Evolutionary conservation across 2,113 vertebrate genomes (phyloP).

Genomic region (Erinaceus europaeus): DNA sequence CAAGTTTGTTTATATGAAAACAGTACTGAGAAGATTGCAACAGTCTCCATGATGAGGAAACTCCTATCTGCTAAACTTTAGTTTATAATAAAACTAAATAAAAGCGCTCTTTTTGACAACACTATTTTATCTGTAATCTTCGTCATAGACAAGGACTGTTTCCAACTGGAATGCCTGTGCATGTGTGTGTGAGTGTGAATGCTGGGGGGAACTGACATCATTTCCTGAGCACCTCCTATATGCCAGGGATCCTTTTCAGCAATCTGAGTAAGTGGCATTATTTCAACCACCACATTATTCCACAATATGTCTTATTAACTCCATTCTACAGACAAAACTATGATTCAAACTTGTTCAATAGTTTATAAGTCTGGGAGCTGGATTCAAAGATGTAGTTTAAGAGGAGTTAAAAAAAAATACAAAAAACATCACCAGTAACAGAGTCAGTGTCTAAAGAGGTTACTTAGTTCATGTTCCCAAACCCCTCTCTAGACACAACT

Average conservation of each 20-base stretch:
- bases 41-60: not conserved
- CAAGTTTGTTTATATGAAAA: not conserved
- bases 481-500: not conserved
- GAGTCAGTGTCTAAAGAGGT: not conserved
- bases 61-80: not conserved
- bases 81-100: conserved; percentile 29
- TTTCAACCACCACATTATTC: not conserved
- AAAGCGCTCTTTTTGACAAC: not conserved
- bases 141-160: not conserved
- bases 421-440: conserved; percentile 4
- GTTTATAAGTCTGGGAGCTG: not conserved
- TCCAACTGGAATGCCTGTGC: not conserved
- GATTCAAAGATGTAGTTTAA: not conserved
- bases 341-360: not conserved
- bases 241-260: not conserved
- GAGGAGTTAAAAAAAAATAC: too few species aligned
- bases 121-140: conserved; percentile 1
- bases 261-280: not conserved
- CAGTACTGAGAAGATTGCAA: not conserved
- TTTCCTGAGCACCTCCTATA: not conserved
- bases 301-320: not conserved
- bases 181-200: too few species aligned
- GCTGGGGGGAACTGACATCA: not conserved
- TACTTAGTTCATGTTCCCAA: not conserved
- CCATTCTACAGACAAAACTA: not conserved